Evolutionary conservation across 1,140 invertebrate genomes (phyloP), one percentile per base, ranked within the genome.

Genomic region (Scylla paramamosain): DNA sequence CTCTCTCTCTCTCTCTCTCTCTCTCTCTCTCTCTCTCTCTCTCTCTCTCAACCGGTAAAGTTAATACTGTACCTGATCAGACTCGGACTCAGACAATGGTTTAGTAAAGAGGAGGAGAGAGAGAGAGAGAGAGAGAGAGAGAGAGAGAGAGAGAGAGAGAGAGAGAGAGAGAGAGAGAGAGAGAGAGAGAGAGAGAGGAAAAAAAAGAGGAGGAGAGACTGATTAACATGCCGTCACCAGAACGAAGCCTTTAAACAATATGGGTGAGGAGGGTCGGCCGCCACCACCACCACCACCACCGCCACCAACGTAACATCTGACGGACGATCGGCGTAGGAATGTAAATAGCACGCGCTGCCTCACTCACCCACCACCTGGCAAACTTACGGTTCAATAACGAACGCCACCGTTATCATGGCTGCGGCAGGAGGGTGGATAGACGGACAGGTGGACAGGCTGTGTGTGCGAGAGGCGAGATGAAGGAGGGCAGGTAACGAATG

Each of bases 361-460:
- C 52, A 59, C 52, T 59, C 52, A 77, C 67, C 25, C 67, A n/a
- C 67, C 90, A 91, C 39, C 14, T 91, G 90, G 59, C n/a, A 28
- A 14, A 93, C 92, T 93, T 93, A 93, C 92, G 92, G 92, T 87
- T 93, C 92, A 93, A 93, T 93, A 59, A 93, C 83, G 92, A 93
- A 93, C 29, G 92, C 92, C 29, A 93, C 92, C 82, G 92, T 93
- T 59, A 93, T 46, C 92, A 93, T 93, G 92, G 45, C 83, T 93
- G 92, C 92, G 82, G 52, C 16, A 59, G 16, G 31, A 91, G 46
- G n/a, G 28, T 29, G 20, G 20, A 46, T 28, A 46, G 45, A 6
- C 39, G 39, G 39, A 39, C 39, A 39, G 39, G 39, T 39, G 39
- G 39, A 6, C 39, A 39, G 39, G 39, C 39, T 39, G 39, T 6